A percentile compares a stretch with the other conserved stretches of the same genome.
phyloP scores from a whole-genome alignment of 2,113 vertebrate species.

The Murina feae region DNA sequence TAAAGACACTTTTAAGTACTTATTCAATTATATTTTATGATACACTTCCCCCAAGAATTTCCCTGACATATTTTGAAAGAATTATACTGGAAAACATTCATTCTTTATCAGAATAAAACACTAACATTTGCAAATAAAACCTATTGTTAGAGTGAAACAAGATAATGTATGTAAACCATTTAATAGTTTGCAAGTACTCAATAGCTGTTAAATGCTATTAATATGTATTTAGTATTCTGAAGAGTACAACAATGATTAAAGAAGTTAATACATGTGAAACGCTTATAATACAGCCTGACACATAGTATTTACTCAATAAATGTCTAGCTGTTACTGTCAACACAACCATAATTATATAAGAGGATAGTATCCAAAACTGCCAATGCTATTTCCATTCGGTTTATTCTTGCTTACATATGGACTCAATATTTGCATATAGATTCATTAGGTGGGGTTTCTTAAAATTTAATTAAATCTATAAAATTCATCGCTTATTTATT shows the following conservation, averaged over 20 bases:
- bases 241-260: neutral
- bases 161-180: neutral
- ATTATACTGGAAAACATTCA: constrained; percentile 21
- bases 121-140: constrained; percentile 25
- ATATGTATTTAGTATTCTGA: constrained; percentile 20
- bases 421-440: neutral
- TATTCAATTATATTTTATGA: constrained; percentile 13
- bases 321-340: neutral
- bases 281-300: constrained; percentile 6
- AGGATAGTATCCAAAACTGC: neutral
- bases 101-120: constrained; percentile 36
- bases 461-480: constrained; percentile 42
- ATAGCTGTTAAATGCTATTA: constrained; percentile 17
- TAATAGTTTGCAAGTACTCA: constrained; percentile 10
- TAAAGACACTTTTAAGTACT: constrained; percentile 16
- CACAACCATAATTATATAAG: neutral
- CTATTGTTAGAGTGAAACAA: constrained; percentile 10
- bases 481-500: too few species aligned
- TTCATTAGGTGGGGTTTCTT: constrained; percentile 5
- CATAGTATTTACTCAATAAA: constrained; percentile 1
- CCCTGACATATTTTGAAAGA: constrained; percentile 10
- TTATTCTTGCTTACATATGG: constrained; percentile 9
- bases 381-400: neutral
- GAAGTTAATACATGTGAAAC: neutral
- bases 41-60: constrained; percentile 4